phyloP scores from a whole-genome alignment of 1,140 invertebrate genomes.

The Hesperophylax magnus region DNA sequence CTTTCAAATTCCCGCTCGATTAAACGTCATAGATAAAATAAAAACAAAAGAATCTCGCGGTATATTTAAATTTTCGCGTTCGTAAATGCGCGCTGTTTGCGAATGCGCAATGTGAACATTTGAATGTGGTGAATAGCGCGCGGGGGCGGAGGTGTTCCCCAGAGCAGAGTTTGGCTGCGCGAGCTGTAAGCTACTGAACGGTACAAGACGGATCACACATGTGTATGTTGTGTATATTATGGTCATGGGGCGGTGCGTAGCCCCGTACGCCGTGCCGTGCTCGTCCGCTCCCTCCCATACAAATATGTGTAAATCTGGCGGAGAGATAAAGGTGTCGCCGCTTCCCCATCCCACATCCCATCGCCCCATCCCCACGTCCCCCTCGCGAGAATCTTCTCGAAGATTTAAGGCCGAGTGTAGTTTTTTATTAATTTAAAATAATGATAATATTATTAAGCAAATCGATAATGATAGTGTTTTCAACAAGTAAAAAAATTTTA shows the following conservation, averaged over 20 bases:
- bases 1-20: constrained; percentile 13
- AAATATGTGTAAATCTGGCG: constrained; percentile 34
- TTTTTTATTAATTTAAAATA: too few relatives aligned
- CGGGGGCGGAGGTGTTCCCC: constrained; percentile 32
- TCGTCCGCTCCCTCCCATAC: constrained; percentile 25
- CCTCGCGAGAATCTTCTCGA: neutral
- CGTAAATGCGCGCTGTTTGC: constrained; percentile 41
- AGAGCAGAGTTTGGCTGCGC: constrained; percentile 35
- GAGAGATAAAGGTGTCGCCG: constrained; percentile 29
- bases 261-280: constrained; percentile 6
- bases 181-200: constrained; percentile 29
- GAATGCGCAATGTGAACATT: constrained; percentile 29
- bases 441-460: too few relatives aligned
- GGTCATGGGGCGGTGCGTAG: constrained; percentile 26
- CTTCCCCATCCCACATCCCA: neutral
- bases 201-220: constrained; percentile 25
- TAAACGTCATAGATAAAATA: neutral
- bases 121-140: neutral
- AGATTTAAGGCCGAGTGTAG: too few relatives aligned
- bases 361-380: neutral
- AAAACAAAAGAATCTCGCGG: constrained; percentile 14
- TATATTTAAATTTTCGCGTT: constrained; percentile 37
- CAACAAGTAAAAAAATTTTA: too few relatives aligned
- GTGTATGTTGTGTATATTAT: constrained; percentile 1
- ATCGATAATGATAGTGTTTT: too few relatives aligned